Evolutionary conservation across 2,888 invertebrate genomes (phyloP).

Genomic region (Drosophila paucipuncta): DNA sequence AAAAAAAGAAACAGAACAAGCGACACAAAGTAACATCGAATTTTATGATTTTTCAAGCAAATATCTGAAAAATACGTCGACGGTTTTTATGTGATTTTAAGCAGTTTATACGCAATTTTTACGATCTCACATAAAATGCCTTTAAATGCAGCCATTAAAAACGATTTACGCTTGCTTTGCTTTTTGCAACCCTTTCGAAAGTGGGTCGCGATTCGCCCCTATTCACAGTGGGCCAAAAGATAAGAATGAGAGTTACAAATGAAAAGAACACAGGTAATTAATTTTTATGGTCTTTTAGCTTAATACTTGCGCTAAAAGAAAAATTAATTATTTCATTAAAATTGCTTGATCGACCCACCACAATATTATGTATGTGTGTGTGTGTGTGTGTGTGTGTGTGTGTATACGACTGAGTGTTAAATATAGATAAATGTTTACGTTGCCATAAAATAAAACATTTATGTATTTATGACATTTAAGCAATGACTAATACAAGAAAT

Average conservation of each 20-base stretch:
- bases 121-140: conserved; percentile 74
- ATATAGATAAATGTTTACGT: conserved; percentile 33
- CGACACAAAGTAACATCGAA: conserved; percentile 66
- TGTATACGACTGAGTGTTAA: conserved; percentile 28
- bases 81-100: conserved; percentile 77
- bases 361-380: conserved; percentile 3
- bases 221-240: conserved; percentile 36
- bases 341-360: conserved; percentile 10
- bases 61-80: conserved; percentile 66
- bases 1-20: conserved; percentile 36
- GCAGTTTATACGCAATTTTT: conserved; percentile 79
- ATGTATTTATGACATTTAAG: conserved; percentile 27
- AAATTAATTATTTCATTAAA: conserved; percentile 31
- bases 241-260: conserved; percentile 48
- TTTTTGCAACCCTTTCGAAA: conserved; percentile 46
- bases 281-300: conserved; percentile 57
- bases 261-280: conserved; percentile 67
- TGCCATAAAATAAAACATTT: conserved; percentile 32
- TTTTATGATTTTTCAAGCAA: conserved; percentile 62
- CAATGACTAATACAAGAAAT: conserved; percentile 26
- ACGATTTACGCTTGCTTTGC: conserved; percentile 72
- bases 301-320: conserved; percentile 25
- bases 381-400: conserved; percentile 17
- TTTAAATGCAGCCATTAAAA: conserved; percentile 79
- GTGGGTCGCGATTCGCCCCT: conserved; percentile 18